phyloP scores from a whole-genome alignment of 2,888 invertebrate genomes.

The Thelaira solivaga region DNA sequence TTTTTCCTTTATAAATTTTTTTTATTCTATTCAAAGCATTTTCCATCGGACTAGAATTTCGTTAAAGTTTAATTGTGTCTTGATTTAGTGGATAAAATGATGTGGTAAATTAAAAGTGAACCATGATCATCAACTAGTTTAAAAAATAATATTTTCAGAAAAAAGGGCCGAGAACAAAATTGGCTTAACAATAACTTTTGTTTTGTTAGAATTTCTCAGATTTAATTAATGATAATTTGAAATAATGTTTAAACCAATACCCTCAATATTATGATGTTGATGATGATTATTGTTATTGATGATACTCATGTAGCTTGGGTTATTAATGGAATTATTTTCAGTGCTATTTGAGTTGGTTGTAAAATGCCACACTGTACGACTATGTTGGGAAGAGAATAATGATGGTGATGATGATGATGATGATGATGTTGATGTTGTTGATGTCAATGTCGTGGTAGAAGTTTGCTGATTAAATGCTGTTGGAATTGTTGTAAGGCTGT shows the following conservation, averaged over 20 bases:
- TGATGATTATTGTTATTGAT: slow-evolving; percentile 69
- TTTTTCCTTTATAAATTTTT: too few relatives aligned
- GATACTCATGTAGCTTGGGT: slow-evolving; percentile 77
- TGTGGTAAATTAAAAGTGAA: too few relatives aligned
- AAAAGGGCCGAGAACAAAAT: too few relatives aligned
- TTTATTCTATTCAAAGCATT: too few relatives aligned
- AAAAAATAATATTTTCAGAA: too few relatives aligned
- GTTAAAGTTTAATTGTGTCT: too few relatives aligned
- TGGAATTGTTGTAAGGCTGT: slow-evolving; percentile 30
- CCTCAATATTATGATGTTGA: slow-evolving; percentile 67
- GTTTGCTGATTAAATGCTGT: slow-evolving; percentile 64
- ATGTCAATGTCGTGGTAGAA: slow-evolving; percentile 53
- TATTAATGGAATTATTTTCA: slow-evolving; percentile 76
- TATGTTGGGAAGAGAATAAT: slow-evolving; percentile 62
- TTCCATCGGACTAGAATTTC: too few relatives aligned
- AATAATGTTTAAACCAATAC: slow-evolving; percentile 71
- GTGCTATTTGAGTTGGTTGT: slow-evolving; percentile 63
- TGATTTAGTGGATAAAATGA: too few relatives aligned
- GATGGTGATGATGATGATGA: slow-evolving; percentile 64
- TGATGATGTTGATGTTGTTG: slow-evolving; percentile 11
- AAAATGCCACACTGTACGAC: slow-evolving; percentile 77
- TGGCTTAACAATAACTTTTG: not conserved
- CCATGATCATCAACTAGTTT: too few relatives aligned
- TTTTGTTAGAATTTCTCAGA: slow-evolving; percentile 10
- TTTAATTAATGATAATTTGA: slow-evolving; percentile 11